phyloP scores from a whole-genome alignment of 2,888 invertebrate species.

The Anagyrus pseudococci region DNA sequence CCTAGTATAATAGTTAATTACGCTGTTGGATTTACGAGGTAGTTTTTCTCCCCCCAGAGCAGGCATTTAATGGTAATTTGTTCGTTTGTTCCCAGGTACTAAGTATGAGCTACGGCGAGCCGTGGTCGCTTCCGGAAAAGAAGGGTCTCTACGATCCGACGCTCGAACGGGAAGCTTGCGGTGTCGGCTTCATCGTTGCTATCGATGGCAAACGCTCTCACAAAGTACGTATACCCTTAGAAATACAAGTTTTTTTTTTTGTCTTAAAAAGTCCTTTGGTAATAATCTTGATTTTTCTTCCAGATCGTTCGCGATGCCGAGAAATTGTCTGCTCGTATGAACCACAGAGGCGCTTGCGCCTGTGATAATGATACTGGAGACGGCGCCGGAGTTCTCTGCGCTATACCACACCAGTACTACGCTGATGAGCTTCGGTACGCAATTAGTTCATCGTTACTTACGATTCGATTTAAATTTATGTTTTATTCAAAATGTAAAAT shows the following conservation, averaged over 20 bases:
- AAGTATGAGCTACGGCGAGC: constrained; percentile 67
- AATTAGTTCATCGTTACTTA: too few relatives aligned
- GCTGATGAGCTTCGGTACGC: constrained; percentile 83
- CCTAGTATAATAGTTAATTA: background rate
- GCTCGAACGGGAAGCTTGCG: constrained; percentile 96
- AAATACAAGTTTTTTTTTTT: background rate
- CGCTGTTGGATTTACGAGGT: too few relatives aligned
- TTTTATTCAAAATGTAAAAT: too few relatives aligned
- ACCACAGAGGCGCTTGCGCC: constrained; percentile 98
- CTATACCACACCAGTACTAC: constrained; percentile 96
- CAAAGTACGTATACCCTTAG: constrained; percentile 68
- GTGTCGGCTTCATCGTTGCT: constrained; percentile 98
- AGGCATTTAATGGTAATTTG: background rate
- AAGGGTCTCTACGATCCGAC: constrained; percentile 96
- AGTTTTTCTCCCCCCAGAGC: too few relatives aligned
- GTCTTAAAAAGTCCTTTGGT: too few relatives aligned
- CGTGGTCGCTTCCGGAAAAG: constrained; percentile 84
- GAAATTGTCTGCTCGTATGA: constrained; percentile 94
- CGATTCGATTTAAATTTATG: too few relatives aligned
- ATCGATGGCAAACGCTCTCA: constrained; percentile 94
- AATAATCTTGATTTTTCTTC: constrained; percentile 41
- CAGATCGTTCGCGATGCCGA: constrained; percentile 96
- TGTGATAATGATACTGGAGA: constrained; percentile 99
- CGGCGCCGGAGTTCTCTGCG: constrained; percentile 96
- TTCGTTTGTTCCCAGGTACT: constrained; percentile 48